Evolutionary conservation across 2,888 invertebrate species (phyloP).

Genomic region (Parochlus steinenii): DNA sequence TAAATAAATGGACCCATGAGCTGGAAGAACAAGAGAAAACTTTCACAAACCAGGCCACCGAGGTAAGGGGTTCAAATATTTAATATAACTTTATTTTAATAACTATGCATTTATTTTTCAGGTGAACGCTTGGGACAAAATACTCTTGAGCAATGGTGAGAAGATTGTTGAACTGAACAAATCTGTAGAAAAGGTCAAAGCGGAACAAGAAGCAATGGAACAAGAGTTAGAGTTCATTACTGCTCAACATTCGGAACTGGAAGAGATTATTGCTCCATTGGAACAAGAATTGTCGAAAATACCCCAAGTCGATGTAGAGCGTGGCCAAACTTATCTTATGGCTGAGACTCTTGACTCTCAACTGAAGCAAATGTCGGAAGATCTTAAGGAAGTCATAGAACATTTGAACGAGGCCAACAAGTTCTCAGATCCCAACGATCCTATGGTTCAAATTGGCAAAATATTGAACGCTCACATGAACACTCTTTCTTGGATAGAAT

Average conservation of each 20-base stretch:
- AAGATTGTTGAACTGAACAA: conserved; percentile 78
- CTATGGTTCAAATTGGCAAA: conserved; percentile 80
- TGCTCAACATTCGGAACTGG: conserved; percentile 83
- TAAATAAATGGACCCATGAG: conserved; percentile 88
- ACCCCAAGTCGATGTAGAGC: conserved; percentile 64
- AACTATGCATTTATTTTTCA: too few relatives aligned
- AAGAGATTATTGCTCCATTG: conserved; percentile 68
- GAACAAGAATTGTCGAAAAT: conserved; percentile 61
- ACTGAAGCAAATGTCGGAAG: conserved; percentile 85
- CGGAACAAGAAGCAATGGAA: conserved; percentile 77
- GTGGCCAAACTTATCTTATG: conserved; percentile 80
- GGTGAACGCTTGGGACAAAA: conserved; percentile 88
- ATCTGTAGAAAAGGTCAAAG: conserved; percentile 73
- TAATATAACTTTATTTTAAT: too few relatives aligned
- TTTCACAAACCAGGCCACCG: conserved; percentile 84
- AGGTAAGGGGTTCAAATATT: too few relatives aligned
- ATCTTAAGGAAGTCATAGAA: conserved; percentile 87
- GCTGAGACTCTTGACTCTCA: conserved; percentile 86
- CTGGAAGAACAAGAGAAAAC: conserved; percentile 84
- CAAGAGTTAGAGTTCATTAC: conserved; percentile 87
- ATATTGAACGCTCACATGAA: conserved; percentile 94
- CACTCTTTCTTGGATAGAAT: conserved; percentile 87
- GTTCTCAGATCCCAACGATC: conserved; percentile 68
- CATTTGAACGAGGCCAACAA: conserved; percentile 80
- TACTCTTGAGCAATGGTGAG: conserved; percentile 79